phyloP scores from a whole-genome alignment of 1,140 invertebrate genomes.

The Cecropterus lyciades region DNA sequence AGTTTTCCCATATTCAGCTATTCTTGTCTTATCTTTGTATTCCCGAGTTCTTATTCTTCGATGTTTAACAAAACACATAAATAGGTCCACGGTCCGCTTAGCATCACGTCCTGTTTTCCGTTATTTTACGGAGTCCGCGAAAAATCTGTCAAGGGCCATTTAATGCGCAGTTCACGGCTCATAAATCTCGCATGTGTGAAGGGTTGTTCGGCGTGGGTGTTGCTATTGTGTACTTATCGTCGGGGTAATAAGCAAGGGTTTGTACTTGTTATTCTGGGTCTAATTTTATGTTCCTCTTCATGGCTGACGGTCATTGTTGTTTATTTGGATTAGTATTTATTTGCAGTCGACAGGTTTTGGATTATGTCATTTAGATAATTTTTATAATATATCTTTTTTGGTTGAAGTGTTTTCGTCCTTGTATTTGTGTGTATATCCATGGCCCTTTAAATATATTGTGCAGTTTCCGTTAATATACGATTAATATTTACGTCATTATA shows the following conservation, averaged over 20 bases:
- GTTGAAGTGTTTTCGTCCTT: too few relatives aligned
- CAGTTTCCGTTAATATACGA: too few relatives aligned
- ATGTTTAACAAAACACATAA: slow-evolving; percentile 17
- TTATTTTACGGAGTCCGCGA: slow-evolving; percentile 65
- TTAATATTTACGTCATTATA: too few relatives aligned
- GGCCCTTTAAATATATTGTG: too few relatives aligned
- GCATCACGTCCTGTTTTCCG: slow-evolving; percentile 55
- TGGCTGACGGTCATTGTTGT: too few relatives aligned
- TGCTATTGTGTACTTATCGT: slow-evolving; percentile 11
- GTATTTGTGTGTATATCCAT: too few relatives aligned
- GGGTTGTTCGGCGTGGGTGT: slow-evolving; percentile 51
- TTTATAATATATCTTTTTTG: too few relatives aligned
- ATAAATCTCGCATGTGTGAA: slow-evolving; percentile 64
- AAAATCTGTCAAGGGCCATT: slow-evolving; percentile 76
- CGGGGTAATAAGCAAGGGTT: not conserved
- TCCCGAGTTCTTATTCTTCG: slow-evolving; percentile 7
- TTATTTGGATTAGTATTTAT: too few relatives aligned
- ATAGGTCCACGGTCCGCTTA: slow-evolving; percentile 27
- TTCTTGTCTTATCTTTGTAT: too few relatives aligned
- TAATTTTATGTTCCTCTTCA: not conserved
- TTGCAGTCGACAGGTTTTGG: too few relatives aligned
- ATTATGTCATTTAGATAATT: too few relatives aligned
- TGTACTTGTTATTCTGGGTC: not conserved
- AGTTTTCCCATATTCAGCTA: too few relatives aligned
- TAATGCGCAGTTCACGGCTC: slow-evolving; percentile 67